A percentile compares a stretch with the other conserved stretches of the same genome.
phyloP scores from a whole-genome alignment of 2,797 vertebrate genomes.

The Aldrovandia affinis region DNA sequence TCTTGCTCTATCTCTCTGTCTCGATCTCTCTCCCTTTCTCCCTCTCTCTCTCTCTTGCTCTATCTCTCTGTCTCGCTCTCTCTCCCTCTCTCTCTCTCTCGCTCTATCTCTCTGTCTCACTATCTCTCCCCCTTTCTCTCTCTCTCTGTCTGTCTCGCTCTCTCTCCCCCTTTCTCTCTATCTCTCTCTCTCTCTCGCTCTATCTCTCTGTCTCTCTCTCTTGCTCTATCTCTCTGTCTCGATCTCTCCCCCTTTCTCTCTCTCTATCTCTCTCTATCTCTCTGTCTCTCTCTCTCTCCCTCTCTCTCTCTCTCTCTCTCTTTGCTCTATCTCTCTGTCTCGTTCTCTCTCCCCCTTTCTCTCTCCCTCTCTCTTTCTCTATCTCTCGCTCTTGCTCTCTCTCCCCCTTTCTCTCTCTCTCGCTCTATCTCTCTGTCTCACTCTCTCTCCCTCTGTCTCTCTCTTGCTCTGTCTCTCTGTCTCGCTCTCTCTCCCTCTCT shows the following conservation, averaged over 20 bases:
- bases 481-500: background rate
- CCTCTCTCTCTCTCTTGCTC: slow-evolving; percentile 12
- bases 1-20: slow-evolving; percentile 37
- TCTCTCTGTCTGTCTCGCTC: background rate
- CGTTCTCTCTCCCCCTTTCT: background rate
- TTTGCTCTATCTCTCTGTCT: background rate
- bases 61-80: slow-evolving; percentile 1
- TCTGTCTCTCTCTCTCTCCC: slow-evolving; percentile 24
- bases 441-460: background rate
- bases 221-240: slow-evolving; percentile 21
- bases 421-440: no score
- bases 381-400: slow-evolving; percentile 12
- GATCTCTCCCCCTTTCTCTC: no score
- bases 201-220: slow-evolving; percentile 1
- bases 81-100: slow-evolving; percentile 17
- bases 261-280: no score
- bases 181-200: slow-evolving; percentile 6
- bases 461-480: slow-evolving; percentile 5
- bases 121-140: slow-evolving; percentile 21
- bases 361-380: background rate
- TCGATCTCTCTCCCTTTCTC: slow-evolving; percentile 20
- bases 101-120: slow-evolving; percentile 25
- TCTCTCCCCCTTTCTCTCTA: slow-evolving; percentile 39
- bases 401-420: background rate
- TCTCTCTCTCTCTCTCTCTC: slow-evolving; percentile 21